Base-by-base conservation (phyloP, 1,140 invertebrate genomes). In the Idris sp. region DNA sequence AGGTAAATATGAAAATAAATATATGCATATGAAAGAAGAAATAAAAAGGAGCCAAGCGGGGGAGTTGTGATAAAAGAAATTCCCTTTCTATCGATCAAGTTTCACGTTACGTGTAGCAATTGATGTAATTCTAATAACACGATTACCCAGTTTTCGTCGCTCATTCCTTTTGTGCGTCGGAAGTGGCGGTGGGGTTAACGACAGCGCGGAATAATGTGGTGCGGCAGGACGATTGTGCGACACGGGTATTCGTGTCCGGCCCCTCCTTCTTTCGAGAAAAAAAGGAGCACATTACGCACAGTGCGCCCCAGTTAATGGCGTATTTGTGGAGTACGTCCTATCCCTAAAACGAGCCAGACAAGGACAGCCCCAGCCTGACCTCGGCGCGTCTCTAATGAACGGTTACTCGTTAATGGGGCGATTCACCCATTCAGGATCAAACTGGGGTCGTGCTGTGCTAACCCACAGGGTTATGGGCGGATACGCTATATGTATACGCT, bases 321-420 rank as follows among this genome's bases (percentile, higher is more conserved):
- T 28, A 54, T 54, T 53, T 30, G 71, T 26, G n/a, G n/a, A n/a
- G n/a, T n/a, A 26, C 46, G 48, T 56, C 33, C 73, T 54, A 58
- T 51, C 49, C 72, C 28, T n/a, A 72, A 75, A 78, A 72, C 35
- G 72, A 30, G 26, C 41, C 33, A 30, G 30, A 8, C 35, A 4
- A 11, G 0, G 11, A 2, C 15, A 8, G 11, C 36, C 36, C 4
- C n/a, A n/a, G n/a, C n/a, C n/a, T 78, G 72, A 75, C 76, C 67
- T 72, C 72, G 36, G 69, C 58, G 51, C 64, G 74, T 73, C 71
- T 78, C 73, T 78, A 78, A 78, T 78, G 76, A 78, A 78, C 72
- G 76, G 76, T 78, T 76, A 74, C 72, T 54, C 62, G 76, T 78
- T 76, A 78, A 78, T 78, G 73, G 76, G 68, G 56, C 67, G 73